A percentile compares a stretch with the other conserved stretches of the same genome.
Conservation (phyloP, 2,797 vertebrate species). For the Fistularia commersonii region DNA sequence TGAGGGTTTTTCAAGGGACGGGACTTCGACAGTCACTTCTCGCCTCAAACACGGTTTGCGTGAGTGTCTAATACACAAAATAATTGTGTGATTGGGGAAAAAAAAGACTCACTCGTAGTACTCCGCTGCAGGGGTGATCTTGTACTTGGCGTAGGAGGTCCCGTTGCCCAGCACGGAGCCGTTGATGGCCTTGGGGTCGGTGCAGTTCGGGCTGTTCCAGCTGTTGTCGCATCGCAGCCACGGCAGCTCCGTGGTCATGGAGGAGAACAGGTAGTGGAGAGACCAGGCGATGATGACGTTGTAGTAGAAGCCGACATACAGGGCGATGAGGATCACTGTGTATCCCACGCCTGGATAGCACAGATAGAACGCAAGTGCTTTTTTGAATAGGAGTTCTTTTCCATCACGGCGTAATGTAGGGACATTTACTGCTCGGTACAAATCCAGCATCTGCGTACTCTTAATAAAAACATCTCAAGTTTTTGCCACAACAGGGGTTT, state of each 20-base stretch:
- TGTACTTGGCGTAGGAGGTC: conserved; percentile 90
- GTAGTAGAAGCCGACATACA: conserved; percentile 99
- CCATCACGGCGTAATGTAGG: no score
- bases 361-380: not conserved
- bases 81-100: not conserved
- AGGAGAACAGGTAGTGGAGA: conserved; percentile 94
- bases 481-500: no score
- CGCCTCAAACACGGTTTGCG: no score
- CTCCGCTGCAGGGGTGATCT: conserved; percentile 92
- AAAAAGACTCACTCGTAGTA: conserved; percentile 92
- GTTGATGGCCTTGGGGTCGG: conserved; percentile 81
- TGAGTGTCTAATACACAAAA: not conserved
- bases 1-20: no score
- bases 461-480: no score
- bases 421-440: no score
- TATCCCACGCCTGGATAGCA: conserved; percentile 89
- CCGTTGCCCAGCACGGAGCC: conserved; percentile 78
- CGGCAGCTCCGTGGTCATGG: conserved; percentile 87
- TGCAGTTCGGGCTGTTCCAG: conserved; percentile 95
- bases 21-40: no score
- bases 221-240: conserved; percentile 87
- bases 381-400: no score
- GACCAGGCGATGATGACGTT: conserved; percentile 99
- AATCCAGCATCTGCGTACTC: no score
- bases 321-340: conserved; percentile 94